Evolutionary conservation across 2,797 vertebrate genomes (phyloP), one percentile per base, ranked within the genome.

Genomic region (Phaenicophaeus curvirostris): DNA sequence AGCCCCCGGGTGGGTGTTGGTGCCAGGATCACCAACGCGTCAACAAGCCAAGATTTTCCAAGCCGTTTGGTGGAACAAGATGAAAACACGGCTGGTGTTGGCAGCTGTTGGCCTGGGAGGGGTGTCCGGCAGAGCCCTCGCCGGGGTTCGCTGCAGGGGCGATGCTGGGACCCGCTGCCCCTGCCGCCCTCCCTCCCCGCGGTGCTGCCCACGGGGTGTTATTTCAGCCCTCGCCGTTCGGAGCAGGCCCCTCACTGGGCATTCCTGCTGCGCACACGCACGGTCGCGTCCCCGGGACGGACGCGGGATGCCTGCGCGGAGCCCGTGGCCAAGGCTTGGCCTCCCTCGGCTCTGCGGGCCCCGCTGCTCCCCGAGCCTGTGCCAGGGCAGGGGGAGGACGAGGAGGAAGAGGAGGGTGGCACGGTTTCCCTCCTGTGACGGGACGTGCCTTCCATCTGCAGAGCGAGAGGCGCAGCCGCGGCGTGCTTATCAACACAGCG

Each of bases 351-450:
- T 28, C 44, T 25, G 66, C 46, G 66, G 50, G 67, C 24, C 46
- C 33, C 4, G n/a, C 27, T 21, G 39, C 28, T 30, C 27, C 67
- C 28, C 4, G 6, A 5, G 35, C 50, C 4, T 30, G 41, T 37
- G 94, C 94, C 92, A 92, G 81, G 94, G 44, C 42, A 16, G 20
- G 44, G 44, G 18, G 2, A 79, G 76, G 72, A 78, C 86, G 88
- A 91, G 93, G 79, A 94, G 80, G 90, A 96, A 81, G 90, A 95
- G 80, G 15, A 88, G 77, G 81, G 84, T 62, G 89, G 30, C 89
- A 76, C 3, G 51, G 39, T 82, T 92, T 87, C 67, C 84, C 90
- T 78, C 27, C 90, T 1, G 1, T 35, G 77, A 88, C 1, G 80
- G 61, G 73, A 85, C 72, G 20, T 91, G 84, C 67, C 63, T 93